Base-by-base conservation (phyloP, 2,797 vertebrate species). In the Siniperca obscura region DNA sequence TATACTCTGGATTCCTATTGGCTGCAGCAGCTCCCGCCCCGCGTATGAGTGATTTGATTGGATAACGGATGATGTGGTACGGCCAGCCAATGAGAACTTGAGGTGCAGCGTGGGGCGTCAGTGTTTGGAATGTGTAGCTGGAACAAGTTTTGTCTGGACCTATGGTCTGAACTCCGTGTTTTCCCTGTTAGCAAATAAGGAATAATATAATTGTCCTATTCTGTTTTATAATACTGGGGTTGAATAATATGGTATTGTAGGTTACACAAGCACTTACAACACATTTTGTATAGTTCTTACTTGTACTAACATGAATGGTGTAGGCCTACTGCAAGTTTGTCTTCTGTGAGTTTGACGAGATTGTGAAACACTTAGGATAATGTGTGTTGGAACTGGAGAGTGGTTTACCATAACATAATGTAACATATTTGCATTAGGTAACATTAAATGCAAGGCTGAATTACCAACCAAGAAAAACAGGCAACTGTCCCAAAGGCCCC, bases 1-100 rank as follows among this genome's bases (percentile, higher is more conserved):
- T 22, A 27, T 0, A 3, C 5, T 80, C 77, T 46, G 16, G 7
- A 3, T n/a, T 83, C 5, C 53, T 16, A 94, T 94, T 94, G 94
- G 95, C 53, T 71, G 25, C 8, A 0, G 22, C 3, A 67, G 61
- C 66, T 80, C 65, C 78, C 87, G 90, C 94, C 93, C 89, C 82
- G 9, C 12, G 3, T 1, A 0, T 1, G 40, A 57, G 69, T 0
- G n/a, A 72, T 46, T 0, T 57, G 27, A 92, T 94, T 93, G 94
- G 94, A 27, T 50, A 5, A 22, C 3, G 5, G 1, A 4, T 7
- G 17, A 27, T 14, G 5, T 34, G 17, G n/a, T 14, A 9, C 3
- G 8, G 16, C 0, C 14, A 68, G 56, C 87, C 89, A 91, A 91
- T 90, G 48, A 86, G 12, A 42, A 25, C 0, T 13, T 12, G 44